Evolutionary conservation across 2,888 invertebrate species (phyloP).

Genomic region (Tiphia femorata): DNA sequence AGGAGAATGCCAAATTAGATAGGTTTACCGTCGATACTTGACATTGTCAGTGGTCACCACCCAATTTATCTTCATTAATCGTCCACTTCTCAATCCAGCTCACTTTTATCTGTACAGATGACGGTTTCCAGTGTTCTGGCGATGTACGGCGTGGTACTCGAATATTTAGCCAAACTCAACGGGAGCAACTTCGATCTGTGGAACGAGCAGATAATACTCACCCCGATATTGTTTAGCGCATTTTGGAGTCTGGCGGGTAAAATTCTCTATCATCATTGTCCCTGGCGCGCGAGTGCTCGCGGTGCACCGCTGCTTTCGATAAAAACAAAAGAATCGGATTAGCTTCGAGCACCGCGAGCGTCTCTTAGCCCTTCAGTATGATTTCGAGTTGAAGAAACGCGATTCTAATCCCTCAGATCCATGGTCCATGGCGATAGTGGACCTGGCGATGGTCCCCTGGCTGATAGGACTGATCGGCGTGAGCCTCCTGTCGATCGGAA

Average conservation of each 20-base stretch:
- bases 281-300: constrained; percentile 19
- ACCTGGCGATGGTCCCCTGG: constrained; percentile 53
- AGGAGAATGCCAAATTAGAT: too few relatives aligned
- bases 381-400: neutral
- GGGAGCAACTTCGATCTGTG: constrained; percentile 67
- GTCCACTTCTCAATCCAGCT: too few relatives aligned
- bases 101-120: constrained; percentile 43
- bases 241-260: constrained; percentile 72
- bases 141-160: constrained; percentile 58
- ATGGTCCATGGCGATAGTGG: constrained; percentile 73
- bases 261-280: neutral
- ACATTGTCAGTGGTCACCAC: too few relatives aligned
- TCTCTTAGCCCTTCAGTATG: neutral
- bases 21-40: too few relatives aligned
- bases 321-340: neutral
- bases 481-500: constrained; percentile 49
- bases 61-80: too few relatives aligned
- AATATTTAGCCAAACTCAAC: constrained; percentile 36
- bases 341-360: neutral
- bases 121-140: constrained; percentile 59
- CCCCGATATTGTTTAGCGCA: constrained; percentile 74
- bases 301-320: neutral
- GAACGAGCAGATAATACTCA: constrained; percentile 74
- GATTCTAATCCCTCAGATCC: constrained; percentile 69
- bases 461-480: constrained; percentile 58